A percentile compares a stretch with the other conserved stretches of the same genome.
Conservation (phyloP, 92 coral and sea anemone genomes). For the Actinostola sp. region DNA sequence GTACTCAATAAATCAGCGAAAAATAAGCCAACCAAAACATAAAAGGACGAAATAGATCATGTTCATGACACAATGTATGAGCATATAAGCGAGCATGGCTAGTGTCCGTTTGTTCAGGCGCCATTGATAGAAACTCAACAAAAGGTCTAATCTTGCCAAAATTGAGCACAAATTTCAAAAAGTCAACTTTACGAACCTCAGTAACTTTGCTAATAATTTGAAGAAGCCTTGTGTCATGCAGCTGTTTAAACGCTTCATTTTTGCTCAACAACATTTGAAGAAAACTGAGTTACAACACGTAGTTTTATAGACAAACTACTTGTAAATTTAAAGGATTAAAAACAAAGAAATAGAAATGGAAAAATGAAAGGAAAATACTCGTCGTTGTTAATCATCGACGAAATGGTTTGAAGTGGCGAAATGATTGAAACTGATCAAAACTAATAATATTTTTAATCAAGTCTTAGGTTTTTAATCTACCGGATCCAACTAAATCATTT, state of each 20-base stretch:
- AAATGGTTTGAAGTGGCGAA: not conserved
- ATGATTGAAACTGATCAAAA: not conserved
- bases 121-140: conserved; percentile 1
- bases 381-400: no score
- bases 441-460: no score
- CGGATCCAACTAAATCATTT: not conserved
- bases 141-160: not conserved
- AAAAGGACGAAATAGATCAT: not conserved
- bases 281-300: not conserved
- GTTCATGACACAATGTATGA: not conserved
- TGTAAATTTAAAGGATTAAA: not conserved
- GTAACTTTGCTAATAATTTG: conserved; percentile 5
- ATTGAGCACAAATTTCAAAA: conserved; percentile 11
- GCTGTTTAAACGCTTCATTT: not conserved
- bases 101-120: conserved; percentile 6
- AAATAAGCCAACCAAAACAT: not conserved
- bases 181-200: not conserved
- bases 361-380: not conserved
- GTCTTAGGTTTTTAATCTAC: not conserved
- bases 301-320: not conserved
- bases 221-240: not conserved
- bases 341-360: not conserved
- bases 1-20: not conserved
- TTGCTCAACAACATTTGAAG: not conserved
- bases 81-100: not conserved